Evolutionary conservation across 2,797 vertebrate genomes (phyloP).

Genomic region (Falco berigora): DNA sequence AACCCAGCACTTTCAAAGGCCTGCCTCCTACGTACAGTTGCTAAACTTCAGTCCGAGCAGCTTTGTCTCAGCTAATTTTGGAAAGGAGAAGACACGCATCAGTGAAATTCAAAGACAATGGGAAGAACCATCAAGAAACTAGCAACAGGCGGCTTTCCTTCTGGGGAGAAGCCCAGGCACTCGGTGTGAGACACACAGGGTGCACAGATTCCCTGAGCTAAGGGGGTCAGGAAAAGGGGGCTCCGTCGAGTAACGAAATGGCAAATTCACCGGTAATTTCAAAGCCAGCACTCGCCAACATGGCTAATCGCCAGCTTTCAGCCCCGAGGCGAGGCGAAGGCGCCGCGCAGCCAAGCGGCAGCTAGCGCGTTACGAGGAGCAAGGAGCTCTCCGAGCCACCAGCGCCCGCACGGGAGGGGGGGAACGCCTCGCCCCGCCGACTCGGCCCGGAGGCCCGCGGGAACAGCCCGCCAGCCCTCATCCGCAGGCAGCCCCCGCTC

Average conservation of each 20-base stretch:
- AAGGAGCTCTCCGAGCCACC: too few relatives aligned
- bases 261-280: fast-evolving
- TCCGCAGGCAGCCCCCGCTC: not conserved
- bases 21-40: not conserved
- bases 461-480: too few relatives aligned
- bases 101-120: not conserved
- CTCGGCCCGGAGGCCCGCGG: too few relatives aligned
- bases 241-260: fast-evolving
- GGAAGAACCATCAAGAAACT: not conserved
- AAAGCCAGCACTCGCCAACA: fast-evolving
- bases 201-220: not conserved
- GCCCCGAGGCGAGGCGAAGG: not conserved
- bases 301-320: not conserved
- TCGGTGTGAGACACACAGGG: not conserved
- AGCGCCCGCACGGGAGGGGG: too few relatives aligned
- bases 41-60: not conserved
- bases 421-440: too few relatives aligned
- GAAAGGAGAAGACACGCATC: not conserved
- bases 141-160: not conserved
- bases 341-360: not conserved
- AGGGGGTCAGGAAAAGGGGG: not conserved
- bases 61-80: not conserved
- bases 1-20: not conserved
- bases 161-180: too few relatives aligned
- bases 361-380: too few relatives aligned